Evolutionary conservation across 2,797 vertebrate genomes (phyloP).

Genomic region (Spinus pinus): DNA sequence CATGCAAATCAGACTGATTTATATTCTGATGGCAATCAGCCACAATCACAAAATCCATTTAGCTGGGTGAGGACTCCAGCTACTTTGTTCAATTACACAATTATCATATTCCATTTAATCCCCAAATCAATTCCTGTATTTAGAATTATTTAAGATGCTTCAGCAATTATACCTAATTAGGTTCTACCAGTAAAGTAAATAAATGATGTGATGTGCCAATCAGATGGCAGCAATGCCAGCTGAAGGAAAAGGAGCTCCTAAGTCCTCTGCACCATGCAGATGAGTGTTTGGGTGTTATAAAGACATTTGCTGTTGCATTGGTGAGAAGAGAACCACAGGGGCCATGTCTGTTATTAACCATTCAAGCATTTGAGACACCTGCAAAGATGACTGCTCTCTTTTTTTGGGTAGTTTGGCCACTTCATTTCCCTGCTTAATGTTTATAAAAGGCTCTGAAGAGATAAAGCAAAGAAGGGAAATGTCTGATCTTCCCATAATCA

Average conservation of each 20-base stretch:
- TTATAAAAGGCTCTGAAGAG: not conserved
- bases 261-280: not conserved
- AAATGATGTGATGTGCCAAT: constrained; percentile 47
- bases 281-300: not conserved
- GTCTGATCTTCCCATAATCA: not conserved
- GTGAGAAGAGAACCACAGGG: not conserved
- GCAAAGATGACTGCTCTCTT: not conserved
- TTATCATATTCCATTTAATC: constrained; percentile 72
- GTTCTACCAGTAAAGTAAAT: constrained; percentile 64
- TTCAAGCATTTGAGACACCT: not conserved
- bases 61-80: constrained; percentile 54
- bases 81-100: constrained; percentile 69
- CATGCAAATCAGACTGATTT: constrained; percentile 57
- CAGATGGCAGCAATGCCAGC: constrained; percentile 28
- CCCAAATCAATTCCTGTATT: constrained; percentile 70
- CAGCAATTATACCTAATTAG: constrained; percentile 69
- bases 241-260: constrained; percentile 1
- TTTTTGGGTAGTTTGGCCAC: not conserved
- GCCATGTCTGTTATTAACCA: not conserved
- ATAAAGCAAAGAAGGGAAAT: not conserved
- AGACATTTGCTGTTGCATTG: not conserved
- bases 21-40: constrained; percentile 68
- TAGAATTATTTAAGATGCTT: constrained; percentile 71
- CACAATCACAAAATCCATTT: constrained; percentile 66
- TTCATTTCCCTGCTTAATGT: not conserved